A percentile compares a stretch with the other conserved stretches of the same genome.
Evolutionary conservation across 92 coral and sea anemone genomes (phyloP).

Genomic region (Zoanthus gigantus): DNA sequence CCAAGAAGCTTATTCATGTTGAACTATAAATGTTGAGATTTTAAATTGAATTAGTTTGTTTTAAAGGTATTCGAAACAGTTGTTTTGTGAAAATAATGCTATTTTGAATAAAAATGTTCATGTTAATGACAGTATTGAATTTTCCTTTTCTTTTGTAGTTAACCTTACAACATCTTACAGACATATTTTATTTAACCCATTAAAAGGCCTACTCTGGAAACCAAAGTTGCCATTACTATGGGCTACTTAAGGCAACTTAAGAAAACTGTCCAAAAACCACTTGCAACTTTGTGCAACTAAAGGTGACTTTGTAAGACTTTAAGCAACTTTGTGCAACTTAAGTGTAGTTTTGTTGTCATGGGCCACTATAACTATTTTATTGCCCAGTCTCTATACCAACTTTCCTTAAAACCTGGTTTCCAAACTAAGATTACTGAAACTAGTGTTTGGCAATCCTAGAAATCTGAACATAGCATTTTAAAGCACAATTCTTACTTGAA

Average conservation of each 20-base stretch:
- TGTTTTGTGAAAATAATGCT: slow-evolving; percentile 35
- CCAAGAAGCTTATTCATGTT: slow-evolving; percentile 44
- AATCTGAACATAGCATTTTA: slow-evolving; percentile 10
- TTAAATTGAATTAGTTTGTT: slow-evolving; percentile 22
- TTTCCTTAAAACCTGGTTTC: slow-evolving; percentile 17
- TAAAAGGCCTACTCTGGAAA: slow-evolving; percentile 12
- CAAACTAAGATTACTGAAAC: slow-evolving; percentile 8
- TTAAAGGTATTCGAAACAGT: slow-evolving; percentile 37
- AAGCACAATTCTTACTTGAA: not conserved
- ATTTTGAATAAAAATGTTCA: slow-evolving; percentile 31
- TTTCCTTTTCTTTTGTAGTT: not conserved
- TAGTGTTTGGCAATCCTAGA: slow-evolving; percentile 1
- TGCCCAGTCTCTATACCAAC: slow-evolving; percentile 16
- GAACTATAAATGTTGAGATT: slow-evolving; percentile 29
- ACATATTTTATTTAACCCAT: slow-evolving; percentile 29
- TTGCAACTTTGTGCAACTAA: not conserved
- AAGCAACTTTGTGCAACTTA: slow-evolving; percentile 7
- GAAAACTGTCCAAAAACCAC: not conserved
- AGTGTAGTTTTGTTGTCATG: slow-evolving; percentile 19
- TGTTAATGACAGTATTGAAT: not conserved
- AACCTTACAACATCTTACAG: not conserved
- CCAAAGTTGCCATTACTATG: not conserved
- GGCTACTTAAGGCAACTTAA: not conserved
- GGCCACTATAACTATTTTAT: slow-evolving; percentile 7
- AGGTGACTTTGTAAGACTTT: slow-evolving; percentile 2